phyloP scores from a whole-genome alignment of 2,797 vertebrate genomes.

The Hydrocynus forskahlii region DNA sequence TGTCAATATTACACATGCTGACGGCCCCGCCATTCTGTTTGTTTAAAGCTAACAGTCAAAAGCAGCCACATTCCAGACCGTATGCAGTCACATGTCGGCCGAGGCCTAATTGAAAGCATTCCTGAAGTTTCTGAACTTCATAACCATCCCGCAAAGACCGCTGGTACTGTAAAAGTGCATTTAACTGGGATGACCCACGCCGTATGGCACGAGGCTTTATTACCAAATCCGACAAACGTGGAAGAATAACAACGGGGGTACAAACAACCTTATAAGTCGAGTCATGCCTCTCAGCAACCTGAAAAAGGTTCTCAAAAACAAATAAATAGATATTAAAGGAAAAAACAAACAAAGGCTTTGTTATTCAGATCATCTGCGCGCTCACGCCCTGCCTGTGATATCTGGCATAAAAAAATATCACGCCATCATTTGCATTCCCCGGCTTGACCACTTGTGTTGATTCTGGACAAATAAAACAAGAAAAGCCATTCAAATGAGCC shows the following conservation, averaged over 20 bases:
- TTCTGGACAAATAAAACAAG: no score
- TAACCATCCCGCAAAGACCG: not conserved
- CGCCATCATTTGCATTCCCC: no score
- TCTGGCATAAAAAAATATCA: no score
- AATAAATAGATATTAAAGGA: no score
- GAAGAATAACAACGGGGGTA: not conserved
- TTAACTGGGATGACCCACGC: not conserved
- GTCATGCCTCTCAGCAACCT: not conserved
- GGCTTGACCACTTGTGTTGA: no score
- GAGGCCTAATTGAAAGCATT: slow-evolving; percentile 6
- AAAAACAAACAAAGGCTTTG: no score
- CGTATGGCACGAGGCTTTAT: not conserved
- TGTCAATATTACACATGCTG: slow-evolving; percentile 19
- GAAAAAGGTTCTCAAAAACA: no score
- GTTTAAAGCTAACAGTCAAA: no score
- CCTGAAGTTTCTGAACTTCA: not conserved
- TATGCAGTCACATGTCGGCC: not conserved
- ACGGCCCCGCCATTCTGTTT: not conserved
- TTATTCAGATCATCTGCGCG: no score
- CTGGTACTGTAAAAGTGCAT: not conserved
- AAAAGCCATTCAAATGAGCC: no score
- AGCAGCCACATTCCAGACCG: not conserved
- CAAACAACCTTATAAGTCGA: not conserved
- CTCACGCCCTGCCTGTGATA: no score
- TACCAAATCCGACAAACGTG: not conserved